Evolutionary conservation across 2,113 vertebrate genomes (phyloP).

Genomic region (Lepus americanus): DNA sequence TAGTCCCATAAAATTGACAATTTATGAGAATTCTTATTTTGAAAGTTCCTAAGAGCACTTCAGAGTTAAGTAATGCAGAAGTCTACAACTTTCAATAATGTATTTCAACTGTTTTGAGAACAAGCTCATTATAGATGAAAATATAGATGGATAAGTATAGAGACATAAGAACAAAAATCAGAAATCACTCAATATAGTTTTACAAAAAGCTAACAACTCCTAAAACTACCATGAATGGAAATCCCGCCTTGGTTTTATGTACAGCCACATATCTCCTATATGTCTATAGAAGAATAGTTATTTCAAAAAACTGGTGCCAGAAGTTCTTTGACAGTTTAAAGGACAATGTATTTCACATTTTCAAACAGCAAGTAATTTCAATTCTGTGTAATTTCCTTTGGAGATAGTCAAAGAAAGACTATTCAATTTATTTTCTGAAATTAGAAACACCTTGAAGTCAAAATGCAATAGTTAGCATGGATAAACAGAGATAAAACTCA

Average conservation of each 20-base stretch:
- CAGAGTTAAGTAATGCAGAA: neutral
- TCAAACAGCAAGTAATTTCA: conserved; percentile 14
- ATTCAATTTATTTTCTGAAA: conserved; percentile 60
- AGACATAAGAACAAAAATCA: neutral
- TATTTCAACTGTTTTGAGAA: neutral
- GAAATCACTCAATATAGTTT: conserved; percentile 2
- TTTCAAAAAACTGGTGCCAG: neutral
- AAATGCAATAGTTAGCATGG: conserved; percentile 51
- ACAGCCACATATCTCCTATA: neutral
- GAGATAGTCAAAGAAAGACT: conserved; percentile 46
- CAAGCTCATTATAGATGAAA: neutral
- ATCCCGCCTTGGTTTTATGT: neutral
- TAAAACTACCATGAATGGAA: neutral
- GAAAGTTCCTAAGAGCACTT: conserved; percentile 2
- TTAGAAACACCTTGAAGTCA: conserved; percentile 47
- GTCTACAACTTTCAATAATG: neutral
- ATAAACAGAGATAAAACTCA: conserved; percentile 50
- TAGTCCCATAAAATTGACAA: neutral
- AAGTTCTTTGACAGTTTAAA: conserved; percentile 32
- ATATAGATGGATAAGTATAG: neutral
- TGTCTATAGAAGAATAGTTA: conserved; percentile 50
- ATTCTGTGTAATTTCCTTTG: conserved; percentile 56
- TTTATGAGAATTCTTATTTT: neutral
- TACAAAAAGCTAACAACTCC: neutral
- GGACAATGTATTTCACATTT: conserved; percentile 50